These are phyloP conservation scores for Eristalinus sepulchralis DNA, from an alignment of 2,888 invertebrate species.

Conservation along the genomic window DNA sequence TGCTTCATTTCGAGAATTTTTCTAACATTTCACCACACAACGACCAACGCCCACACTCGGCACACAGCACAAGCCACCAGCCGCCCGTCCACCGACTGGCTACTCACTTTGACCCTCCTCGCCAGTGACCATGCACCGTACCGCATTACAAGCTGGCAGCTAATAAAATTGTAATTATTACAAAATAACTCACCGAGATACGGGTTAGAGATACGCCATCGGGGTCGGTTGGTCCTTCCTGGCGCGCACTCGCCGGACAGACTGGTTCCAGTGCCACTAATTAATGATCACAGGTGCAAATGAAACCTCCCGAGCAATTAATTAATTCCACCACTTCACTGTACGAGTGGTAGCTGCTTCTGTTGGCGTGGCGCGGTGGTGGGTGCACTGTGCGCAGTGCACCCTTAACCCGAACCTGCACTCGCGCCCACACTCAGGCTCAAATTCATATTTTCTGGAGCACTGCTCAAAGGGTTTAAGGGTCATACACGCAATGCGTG, in stretches of 20 bases:
- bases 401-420: slow-evolving; percentile 6
- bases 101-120: background rate
- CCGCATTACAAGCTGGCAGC: slow-evolving; percentile 39
- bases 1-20: background rate
- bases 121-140: slow-evolving; percentile 6
- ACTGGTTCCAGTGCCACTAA: slow-evolving; percentile 48
- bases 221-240: background rate
- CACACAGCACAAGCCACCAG: background rate
- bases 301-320: slow-evolving; percentile 66
- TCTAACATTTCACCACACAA: slow-evolving; percentile 3
- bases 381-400: slow-evolving; percentile 6
- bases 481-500: slow-evolving; percentile 66
- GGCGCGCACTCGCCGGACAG: background rate
- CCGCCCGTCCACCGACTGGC: background rate
- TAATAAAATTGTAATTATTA: slow-evolving; percentile 64
- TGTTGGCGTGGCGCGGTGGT: slow-evolving; percentile 3
- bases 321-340: slow-evolving; percentile 47
- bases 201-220: slow-evolving; percentile 17
- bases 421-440: slow-evolving; percentile 5
- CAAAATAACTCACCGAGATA: slow-evolving; percentile 37
- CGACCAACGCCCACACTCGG: background rate
- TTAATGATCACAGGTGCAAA: slow-evolving; percentile 71
- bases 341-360: background rate
- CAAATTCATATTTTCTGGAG: slow-evolving; percentile 44
- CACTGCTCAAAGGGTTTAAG: slow-evolving; percentile 54